Evolutionary conservation across 2,888 invertebrate genomes (phyloP).

Genomic region (Chromoteleia sp.): DNA sequence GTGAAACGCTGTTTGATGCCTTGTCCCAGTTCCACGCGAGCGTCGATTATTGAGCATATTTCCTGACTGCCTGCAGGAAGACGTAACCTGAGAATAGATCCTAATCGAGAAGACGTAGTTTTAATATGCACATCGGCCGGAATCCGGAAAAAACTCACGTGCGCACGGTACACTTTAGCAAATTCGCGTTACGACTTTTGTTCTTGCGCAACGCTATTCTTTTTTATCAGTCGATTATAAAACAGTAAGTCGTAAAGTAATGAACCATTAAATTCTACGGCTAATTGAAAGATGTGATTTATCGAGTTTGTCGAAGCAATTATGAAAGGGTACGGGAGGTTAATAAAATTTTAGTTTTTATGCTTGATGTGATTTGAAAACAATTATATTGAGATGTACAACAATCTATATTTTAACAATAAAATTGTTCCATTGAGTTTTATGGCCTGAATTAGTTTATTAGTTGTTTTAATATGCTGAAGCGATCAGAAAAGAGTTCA

Average conservation of each 20-base stretch:
- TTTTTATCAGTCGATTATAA: not conserved
- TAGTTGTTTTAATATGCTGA: too few relatives aligned
- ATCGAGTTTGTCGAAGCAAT: too few relatives aligned
- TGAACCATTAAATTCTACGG: conserved; percentile 1
- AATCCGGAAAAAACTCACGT: conserved; percentile 22
- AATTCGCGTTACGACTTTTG: conserved; percentile 10
- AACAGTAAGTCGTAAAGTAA: conserved; percentile 1
- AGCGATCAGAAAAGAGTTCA: too few relatives aligned
- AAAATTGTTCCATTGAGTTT: too few relatives aligned
- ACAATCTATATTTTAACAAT: too few relatives aligned
- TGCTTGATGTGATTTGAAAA: too few relatives aligned
- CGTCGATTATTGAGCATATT: conserved; percentile 15
- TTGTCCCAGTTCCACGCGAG: conserved; percentile 31
- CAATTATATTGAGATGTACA: too few relatives aligned
- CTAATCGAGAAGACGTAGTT: conserved; percentile 23
- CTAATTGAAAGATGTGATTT: not conserved
- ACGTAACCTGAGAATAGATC: conserved; percentile 27
- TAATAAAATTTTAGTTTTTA: too few relatives aligned
- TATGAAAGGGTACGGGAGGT: not conserved
- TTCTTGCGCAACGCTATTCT: not conserved
- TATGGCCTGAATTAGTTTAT: too few relatives aligned
- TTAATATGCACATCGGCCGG: conserved; percentile 7
- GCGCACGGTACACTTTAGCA: conserved; percentile 5
- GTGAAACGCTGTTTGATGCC: conserved; percentile 36
- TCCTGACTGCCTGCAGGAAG: conserved; percentile 16